Percentiles rank a stretch among this genome's conserved stretches.
Conservation (phyloP, 2,888 invertebrate species). For the Vanessa cardui region DNA sequence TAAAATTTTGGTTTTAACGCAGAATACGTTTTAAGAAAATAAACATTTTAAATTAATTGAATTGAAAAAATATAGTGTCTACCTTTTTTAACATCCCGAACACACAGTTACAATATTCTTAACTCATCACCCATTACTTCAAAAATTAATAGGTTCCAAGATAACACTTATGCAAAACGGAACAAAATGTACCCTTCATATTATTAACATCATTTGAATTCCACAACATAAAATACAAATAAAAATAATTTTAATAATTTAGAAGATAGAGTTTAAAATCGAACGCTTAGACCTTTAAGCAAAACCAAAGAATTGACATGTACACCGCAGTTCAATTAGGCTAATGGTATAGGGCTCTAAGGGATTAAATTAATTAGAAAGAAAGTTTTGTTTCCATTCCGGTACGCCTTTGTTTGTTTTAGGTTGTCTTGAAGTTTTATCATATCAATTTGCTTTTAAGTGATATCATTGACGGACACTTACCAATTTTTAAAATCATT, state of each 20-base stretch:
- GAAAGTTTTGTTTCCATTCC: slow-evolving; percentile 77
- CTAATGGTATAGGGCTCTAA: slow-evolving; percentile 80
- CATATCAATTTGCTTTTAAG: slow-evolving; percentile 1
- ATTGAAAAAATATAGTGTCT: too few species aligned
- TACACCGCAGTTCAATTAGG: slow-evolving; percentile 82
- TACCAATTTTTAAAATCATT: neutral
- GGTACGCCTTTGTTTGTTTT: slow-evolving; percentile 73
- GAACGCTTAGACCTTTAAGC: slow-evolving; percentile 41
- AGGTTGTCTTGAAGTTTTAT: slow-evolving; percentile 53
- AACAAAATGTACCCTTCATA: slow-evolving; percentile 71
- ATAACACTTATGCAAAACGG: slow-evolving; percentile 73
- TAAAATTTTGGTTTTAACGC: too few species aligned
- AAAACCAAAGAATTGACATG: slow-evolving; percentile 79
- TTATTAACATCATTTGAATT: slow-evolving; percentile 65
- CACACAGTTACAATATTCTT: slow-evolving; percentile 41
- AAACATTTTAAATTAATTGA: neutral
- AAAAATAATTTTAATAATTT: slow-evolving; percentile 39
- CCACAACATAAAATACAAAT: slow-evolving; percentile 26
- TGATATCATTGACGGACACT: neutral
- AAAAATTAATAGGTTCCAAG: slow-evolving; percentile 46
- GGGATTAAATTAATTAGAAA: slow-evolving; percentile 83
- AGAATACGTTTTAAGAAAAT: neutral
- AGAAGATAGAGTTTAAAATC: slow-evolving; percentile 45
- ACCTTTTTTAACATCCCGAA: neutral
- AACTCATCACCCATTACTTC: slow-evolving; percentile 36